Percentiles rank a stretch among this genome's conserved stretches.
phyloP scores from a whole-genome alignment of 2,797 vertebrate genomes.

The Periophthalmus magnuspinnatus region DNA sequence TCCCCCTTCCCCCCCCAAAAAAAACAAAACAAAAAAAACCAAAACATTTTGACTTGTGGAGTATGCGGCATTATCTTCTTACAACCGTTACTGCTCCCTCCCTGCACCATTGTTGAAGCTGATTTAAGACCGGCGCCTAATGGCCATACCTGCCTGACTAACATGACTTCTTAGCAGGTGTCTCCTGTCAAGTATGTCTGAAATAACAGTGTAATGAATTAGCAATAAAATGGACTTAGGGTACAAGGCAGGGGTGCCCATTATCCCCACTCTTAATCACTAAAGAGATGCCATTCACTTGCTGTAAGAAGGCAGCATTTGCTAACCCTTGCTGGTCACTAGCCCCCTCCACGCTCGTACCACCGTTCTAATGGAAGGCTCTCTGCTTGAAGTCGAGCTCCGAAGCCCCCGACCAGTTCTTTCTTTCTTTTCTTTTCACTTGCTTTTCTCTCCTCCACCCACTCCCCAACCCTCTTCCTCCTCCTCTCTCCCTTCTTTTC shows the following conservation, averaged over 20 bases:
- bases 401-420: conserved; percentile 87
- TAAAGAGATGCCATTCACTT: conserved; percentile 99
- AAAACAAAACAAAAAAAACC: conserved; percentile 23
- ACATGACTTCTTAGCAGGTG: conserved; percentile 97
- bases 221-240: conserved; percentile 99
- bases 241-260: conserved; percentile 93
- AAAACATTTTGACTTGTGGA: conserved; percentile 70
- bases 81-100: conserved; percentile 58
- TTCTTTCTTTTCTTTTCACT: conserved; percentile 54
- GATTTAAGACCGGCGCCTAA: conserved; percentile 92
- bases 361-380: conserved; percentile 98
- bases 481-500: conserved; percentile 42
- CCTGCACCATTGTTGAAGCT: conserved; percentile 78
- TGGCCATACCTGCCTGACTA: conserved; percentile 93
- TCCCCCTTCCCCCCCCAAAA: conserved; percentile 39
- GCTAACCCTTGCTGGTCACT: conserved; percentile 91
- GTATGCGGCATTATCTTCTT: conserved; percentile 73
- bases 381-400: conserved; percentile 92
- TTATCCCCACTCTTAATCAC: conserved; percentile 98
- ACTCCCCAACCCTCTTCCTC: conserved; percentile 59
- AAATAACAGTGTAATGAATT: conserved; percentile 99
- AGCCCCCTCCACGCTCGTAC: conserved; percentile 92
- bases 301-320: conserved; percentile 96
- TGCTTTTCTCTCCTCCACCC: conserved; percentile 52
- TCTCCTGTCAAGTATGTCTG: conserved; percentile 93